Evolutionary conservation across 2,888 invertebrate species (phyloP).

Genomic region (Cheilosia pagana): DNA sequence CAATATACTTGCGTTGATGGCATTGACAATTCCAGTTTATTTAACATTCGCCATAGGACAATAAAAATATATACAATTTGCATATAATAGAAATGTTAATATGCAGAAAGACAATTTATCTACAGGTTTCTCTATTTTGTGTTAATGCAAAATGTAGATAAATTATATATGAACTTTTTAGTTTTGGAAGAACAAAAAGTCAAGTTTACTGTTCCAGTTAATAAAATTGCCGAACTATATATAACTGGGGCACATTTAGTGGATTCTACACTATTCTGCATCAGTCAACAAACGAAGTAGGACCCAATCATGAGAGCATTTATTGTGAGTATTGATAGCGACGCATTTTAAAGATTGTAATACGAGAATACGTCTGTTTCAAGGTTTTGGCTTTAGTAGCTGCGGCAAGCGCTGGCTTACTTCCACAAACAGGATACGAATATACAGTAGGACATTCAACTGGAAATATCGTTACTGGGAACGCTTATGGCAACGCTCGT

Average conservation of each 20-base stretch:
- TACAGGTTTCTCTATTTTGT: too few species aligned
- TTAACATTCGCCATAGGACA: too few species aligned
- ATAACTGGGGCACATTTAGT: neutral
- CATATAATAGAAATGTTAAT: too few species aligned
- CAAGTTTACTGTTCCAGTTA: too few species aligned
- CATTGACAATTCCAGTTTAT: too few species aligned
- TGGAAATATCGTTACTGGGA: neutral
- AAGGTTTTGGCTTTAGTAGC: slow-evolving; percentile 20
- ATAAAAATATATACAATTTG: too few species aligned
- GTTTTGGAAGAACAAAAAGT: too few species aligned
- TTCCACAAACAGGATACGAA: slow-evolving; percentile 12
- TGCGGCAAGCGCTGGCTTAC: slow-evolving; percentile 13
- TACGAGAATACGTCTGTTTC: neutral
- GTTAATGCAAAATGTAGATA: too few species aligned
- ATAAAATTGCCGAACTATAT: neutral
- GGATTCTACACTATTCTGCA: neutral
- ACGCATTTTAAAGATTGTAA: neutral
- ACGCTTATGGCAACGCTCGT: too few species aligned
- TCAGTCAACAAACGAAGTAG: slow-evolving; percentile 6
- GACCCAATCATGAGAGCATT: slow-evolving; percentile 22
- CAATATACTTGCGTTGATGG: too few species aligned
- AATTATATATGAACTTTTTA: too few species aligned
- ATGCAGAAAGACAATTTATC: too few species aligned
- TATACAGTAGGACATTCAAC: slow-evolving; percentile 5
- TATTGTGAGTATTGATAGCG: slow-evolving; percentile 1